Base-by-base conservation (phyloP, 2,888 invertebrate species). In the Drosophila picticornis region DNA sequence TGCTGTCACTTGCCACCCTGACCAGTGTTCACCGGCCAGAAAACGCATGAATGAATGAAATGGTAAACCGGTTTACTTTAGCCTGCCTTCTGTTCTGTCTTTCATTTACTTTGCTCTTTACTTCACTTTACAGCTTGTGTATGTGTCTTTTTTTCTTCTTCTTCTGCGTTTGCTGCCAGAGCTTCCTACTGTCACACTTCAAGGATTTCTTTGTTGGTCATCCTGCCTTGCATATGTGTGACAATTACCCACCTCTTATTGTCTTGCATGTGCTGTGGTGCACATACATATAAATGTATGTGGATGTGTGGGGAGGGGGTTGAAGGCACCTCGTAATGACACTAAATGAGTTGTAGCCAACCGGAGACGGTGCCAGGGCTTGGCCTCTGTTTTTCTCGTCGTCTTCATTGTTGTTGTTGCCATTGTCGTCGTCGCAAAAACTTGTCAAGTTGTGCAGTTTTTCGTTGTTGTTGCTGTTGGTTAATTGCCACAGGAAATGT, bases 171-270 rank as follows among this genome's bases (percentile, higher is more conserved):
- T 63, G 55, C 43, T 69, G 63, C 27, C 68, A 25, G 25, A 66
- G 87, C 80, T 88, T 80, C 85, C 84, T 86, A 80, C 88, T 88
- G 90, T 90, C 90, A 91, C 91, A 90, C 90, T 91, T 90, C 91
- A 90, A 91, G 91, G 91, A 91, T 91, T 90, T 83, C 88, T 83
- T 86, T 84, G 81, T 86, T 89, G 84, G 70, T 67, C 88, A 82
- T 70, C 88, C 80, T 84, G 85, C 66, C 71, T 57, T 77, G 69
- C 72, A 81, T 83, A 79, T 86, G 79, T 89, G 90, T 81, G 90
- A 89, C 88, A 88, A 88, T 88, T 88, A 77, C 89, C 87, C 85
- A 77, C 72, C 75, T 79, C 72, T 75, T 71, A 75, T 79, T 77
- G 80, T 75, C 74, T 69, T 75, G 29, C 51, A 57, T 48, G 57